Evolutionary conservation across 2,888 invertebrate genomes (phyloP).

Genomic region (Eupithecia exiguata): DNA sequence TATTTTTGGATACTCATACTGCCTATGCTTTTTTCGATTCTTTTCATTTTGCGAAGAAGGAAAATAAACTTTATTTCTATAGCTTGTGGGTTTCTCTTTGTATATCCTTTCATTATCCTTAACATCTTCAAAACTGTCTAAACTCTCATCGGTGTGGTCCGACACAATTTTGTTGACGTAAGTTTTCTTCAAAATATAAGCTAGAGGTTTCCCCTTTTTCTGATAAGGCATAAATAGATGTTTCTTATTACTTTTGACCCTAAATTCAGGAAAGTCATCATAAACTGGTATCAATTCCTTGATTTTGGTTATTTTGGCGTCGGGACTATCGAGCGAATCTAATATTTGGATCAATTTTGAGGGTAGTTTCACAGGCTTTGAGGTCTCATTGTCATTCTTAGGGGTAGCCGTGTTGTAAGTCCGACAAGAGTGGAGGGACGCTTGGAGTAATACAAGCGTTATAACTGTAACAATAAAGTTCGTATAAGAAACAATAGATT

Average conservation of each 20-base stretch:
- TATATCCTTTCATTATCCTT: background rate
- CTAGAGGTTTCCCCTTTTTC: slow-evolving; percentile 24
- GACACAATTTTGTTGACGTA: slow-evolving; percentile 1
- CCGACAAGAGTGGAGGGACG: slow-evolving; percentile 25
- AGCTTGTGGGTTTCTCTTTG: background rate
- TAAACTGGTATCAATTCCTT: slow-evolving; percentile 26
- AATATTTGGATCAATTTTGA: slow-evolving; percentile 21
- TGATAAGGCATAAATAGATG: slow-evolving; percentile 19
- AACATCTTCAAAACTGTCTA: background rate
- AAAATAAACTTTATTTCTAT: background rate
- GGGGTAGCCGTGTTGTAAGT: slow-evolving; percentile 12
- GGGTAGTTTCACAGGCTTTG: background rate
- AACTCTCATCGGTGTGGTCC: background rate
- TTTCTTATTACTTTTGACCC: slow-evolving; percentile 13
- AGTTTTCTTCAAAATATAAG: slow-evolving; percentile 16
- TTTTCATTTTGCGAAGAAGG: background rate
- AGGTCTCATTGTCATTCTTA: background rate
- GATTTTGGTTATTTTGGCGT: slow-evolving; percentile 24
- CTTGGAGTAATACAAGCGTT: slow-evolving; percentile 21
- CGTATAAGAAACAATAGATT: background rate
- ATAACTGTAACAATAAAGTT: slow-evolving; percentile 15
- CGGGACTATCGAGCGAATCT: slow-evolving; percentile 20
- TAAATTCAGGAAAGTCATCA: slow-evolving; percentile 18
- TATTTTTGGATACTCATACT: background rate
- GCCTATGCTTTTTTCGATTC: background rate